phyloP scores from a whole-genome alignment of 2,888 invertebrate genomes.

The Antitype chi region DNA sequence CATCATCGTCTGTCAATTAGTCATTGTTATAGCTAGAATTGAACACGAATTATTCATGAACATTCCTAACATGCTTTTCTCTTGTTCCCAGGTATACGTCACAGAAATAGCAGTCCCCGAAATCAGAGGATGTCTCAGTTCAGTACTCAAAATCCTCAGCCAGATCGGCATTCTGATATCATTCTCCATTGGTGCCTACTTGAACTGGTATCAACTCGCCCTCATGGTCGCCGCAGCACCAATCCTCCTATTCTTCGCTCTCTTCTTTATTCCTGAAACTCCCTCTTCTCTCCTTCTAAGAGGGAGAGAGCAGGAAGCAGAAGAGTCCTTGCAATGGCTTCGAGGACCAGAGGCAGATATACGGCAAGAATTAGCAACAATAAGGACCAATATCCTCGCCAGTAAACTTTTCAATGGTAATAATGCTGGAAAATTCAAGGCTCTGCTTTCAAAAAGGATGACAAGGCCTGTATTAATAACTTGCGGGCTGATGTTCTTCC shows the following conservation, averaged over 20 bases:
- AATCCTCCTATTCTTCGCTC: constrained; percentile 93
- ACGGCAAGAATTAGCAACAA: constrained; percentile 93
- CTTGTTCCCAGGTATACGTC: constrained; percentile 94
- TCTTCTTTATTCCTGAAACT: constrained; percentile 96
- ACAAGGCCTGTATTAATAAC: constrained; percentile 94
- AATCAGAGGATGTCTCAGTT: constrained; percentile 96
- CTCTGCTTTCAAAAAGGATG: constrained; percentile 84
- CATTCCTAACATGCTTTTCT: constrained; percentile 45
- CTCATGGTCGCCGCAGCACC: constrained; percentile 94
- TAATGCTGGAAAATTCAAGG: constrained; percentile 80
- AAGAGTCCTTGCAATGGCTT: constrained; percentile 94
- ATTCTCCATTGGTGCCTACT: constrained; percentile 94
- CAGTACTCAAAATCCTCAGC: constrained; percentile 95
- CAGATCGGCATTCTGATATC: constrained; percentile 96
- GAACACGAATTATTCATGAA: constrained; percentile 10
- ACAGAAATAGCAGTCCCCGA: constrained; percentile 97
- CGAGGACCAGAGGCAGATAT: constrained; percentile 95
- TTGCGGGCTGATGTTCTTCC: constrained; percentile 97
- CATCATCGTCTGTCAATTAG: constrained; percentile 9
- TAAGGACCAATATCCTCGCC: constrained; percentile 92
- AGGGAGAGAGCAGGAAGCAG: constrained; percentile 94
- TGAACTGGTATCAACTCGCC: constrained; percentile 96
- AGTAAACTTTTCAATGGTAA: constrained; percentile 83
- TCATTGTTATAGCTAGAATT: constrained; percentile 4
- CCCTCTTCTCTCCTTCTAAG: constrained; percentile 95